A percentile compares a stretch with the other conserved stretches of the same genome.
These are phyloP conservation scores for Taenioides sp. DNA, from an alignment of 2,797 vertebrate genomes.

Conservation along the genomic window DNA sequence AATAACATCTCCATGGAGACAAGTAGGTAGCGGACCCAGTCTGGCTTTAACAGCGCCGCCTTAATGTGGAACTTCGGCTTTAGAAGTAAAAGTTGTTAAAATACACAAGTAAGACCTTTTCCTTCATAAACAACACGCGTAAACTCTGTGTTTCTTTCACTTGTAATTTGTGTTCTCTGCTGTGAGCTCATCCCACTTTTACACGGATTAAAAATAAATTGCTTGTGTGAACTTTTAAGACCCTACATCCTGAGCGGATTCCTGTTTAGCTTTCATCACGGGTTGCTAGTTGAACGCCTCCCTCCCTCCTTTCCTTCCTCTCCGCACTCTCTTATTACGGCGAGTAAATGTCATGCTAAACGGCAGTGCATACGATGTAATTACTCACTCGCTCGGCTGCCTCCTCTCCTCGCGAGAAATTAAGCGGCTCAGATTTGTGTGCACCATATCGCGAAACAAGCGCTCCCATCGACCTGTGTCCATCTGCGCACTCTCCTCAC, in stretches of 20 bases:
- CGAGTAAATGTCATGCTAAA: slow-evolving; percentile 53
- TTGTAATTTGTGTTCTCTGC: neutral
- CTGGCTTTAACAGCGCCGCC: no score
- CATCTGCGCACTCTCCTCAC: slow-evolving; percentile 39
- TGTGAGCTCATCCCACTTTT: neutral
- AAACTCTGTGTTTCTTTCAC: neutral
- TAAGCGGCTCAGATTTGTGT: slow-evolving; percentile 36
- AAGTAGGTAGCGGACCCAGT: no score
- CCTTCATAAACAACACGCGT: no score
- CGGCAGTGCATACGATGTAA: slow-evolving; percentile 19
- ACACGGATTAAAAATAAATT: neutral
- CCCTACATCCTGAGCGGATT: neutral
- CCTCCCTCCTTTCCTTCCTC: neutral
- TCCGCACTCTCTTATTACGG: slow-evolving; percentile 21
- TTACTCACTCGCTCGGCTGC: slow-evolving; percentile 33
- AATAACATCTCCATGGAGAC: no score
- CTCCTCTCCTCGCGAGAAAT: slow-evolving; percentile 15
- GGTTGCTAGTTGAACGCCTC: neutral
- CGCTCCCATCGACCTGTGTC: slow-evolving; percentile 29
- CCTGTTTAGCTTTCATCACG: slow-evolving; percentile 16
- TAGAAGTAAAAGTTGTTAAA: no score
- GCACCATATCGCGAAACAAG: slow-evolving; percentile 27
- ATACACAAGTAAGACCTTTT: no score
- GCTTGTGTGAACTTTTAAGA: no score
- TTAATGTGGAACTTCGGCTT: no score